Evolutionary conservation across 1,140 invertebrate species (phyloP).

Genomic region (Drosophila parabipectinata): DNA sequence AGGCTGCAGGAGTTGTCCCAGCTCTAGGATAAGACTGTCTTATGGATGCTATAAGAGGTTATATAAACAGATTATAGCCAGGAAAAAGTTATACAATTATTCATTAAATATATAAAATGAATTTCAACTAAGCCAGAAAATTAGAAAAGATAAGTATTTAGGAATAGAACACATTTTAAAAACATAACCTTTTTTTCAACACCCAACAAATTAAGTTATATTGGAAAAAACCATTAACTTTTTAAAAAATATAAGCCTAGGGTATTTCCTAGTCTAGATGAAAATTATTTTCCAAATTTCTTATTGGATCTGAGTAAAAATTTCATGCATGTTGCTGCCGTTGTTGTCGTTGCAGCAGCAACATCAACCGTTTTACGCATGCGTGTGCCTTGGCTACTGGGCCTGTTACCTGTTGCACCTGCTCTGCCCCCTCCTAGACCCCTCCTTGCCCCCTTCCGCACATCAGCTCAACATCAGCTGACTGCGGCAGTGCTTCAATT

Average conservation of each 20-base stretch:
- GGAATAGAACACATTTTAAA: no score
- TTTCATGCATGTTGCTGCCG: constrained; percentile 69
- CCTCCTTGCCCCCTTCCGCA: neutral
- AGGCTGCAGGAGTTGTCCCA: constrained; percentile 18
- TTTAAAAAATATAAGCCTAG: neutral
- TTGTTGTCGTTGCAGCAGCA: constrained; percentile 45
- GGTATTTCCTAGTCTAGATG: constrained; percentile 6
- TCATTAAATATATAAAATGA: neutral
- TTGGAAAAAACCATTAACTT: no score
- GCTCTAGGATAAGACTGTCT: constrained; percentile 14
- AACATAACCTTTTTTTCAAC: no score
- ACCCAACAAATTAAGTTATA: no score
- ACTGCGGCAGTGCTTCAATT: constrained; percentile 64
- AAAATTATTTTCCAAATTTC: neutral
- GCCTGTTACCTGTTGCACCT: constrained; percentile 61
- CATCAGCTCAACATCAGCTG: constrained; percentile 19
- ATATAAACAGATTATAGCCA: neutral
- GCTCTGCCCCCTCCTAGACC: neutral
- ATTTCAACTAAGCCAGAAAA: neutral
- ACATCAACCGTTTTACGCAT: constrained; percentile 78
- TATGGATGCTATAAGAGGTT: neutral
- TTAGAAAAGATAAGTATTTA: no score
- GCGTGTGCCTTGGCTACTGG: constrained; percentile 58
- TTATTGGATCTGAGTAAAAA: constrained; percentile 40
- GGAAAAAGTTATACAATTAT: neutral